Evolutionary conservation across 2,797 vertebrate species (phyloP).

Genomic region (Pseudochirops corinnae): DNA sequence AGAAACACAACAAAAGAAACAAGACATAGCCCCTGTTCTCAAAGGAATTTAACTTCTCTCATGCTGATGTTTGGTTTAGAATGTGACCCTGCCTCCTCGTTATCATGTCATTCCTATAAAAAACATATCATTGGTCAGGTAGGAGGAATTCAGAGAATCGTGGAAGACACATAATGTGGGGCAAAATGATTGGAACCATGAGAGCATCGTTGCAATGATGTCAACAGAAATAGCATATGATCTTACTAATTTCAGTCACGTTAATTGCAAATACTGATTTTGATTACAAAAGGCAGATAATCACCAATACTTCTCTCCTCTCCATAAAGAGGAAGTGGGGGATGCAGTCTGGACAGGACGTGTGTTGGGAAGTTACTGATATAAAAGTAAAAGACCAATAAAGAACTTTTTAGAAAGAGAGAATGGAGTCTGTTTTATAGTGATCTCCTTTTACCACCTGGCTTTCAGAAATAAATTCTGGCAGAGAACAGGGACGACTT

Average conservation of each 20-base stretch:
- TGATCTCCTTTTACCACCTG: background rate
- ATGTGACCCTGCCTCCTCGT: background rate
- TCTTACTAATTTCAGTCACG: background rate
- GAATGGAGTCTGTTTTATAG: background rate
- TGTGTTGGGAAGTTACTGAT: constrained; percentile 19
- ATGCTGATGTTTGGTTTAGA: background rate
- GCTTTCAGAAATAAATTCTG: background rate
- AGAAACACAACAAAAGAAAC: background rate
- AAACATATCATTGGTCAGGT: background rate
- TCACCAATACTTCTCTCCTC: background rate
- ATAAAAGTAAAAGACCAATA: background rate
- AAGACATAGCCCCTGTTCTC: background rate
- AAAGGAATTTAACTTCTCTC: background rate
- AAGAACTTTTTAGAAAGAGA: background rate
- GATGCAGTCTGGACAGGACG: background rate
- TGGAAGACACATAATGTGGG: background rate
- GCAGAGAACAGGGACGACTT: background rate
- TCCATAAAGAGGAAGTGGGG: background rate
- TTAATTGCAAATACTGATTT: background rate
- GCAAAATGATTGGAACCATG: background rate
- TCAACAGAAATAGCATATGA: background rate
- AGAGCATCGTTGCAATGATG: background rate
- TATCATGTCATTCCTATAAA: background rate
- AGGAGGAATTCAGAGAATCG: background rate
- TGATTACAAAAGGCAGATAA: background rate